Evolutionary conservation across 2,113 vertebrate species (phyloP), one percentile per base, ranked within the genome.

Genomic region (Xiphophorus couchianus): DNA sequence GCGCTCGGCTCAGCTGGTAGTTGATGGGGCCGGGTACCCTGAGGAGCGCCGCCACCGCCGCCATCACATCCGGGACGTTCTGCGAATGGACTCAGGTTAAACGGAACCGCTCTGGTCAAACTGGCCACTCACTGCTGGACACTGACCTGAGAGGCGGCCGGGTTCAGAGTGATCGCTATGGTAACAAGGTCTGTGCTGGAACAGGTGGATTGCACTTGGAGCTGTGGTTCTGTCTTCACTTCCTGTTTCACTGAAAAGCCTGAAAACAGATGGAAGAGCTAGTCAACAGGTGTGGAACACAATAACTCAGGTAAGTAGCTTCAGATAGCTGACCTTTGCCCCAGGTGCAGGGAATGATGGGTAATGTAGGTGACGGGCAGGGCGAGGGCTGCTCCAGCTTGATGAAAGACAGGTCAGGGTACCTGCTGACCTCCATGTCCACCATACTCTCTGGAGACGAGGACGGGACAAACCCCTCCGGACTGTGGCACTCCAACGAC

Each of bases 391-490:
- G 95, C 88, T 99, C 97, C 89, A 97, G 95, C 39, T 99, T 99
- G 69, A 99, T 94, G 33, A 95, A 83, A 0, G 97, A 97, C 82
- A 99, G 84, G 88, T 99, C 96, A 0, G 98, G 98, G 76, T 96
- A 99, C 29, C 97, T 91, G 88, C 96, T 96, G 72, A 99, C 93
- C 90, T 98, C 97, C 82, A 92, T 82, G 65, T 97, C 97, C 10
- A 94, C 93, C 74, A 97, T 95, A 0, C 98, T 98, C 90, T 99
- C 98, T 0, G 98, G 98, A 79, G 98, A 99, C 1, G 98, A 99
- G 0, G 98, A 98, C 3, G 97, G 97, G 44, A 99, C 94, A 61
- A 95, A 98, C 83, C 97, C 93, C 69, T 98, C 97, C 0, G 97
- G 96, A 30, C 94, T 95, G 81, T 95, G 94, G 25, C 95, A 92